Percentiles rank a stretch among this genome's conserved stretches.
Evolutionary conservation across 1,140 invertebrate species (phyloP).

Genomic region (Potamilus streckersoni): DNA sequence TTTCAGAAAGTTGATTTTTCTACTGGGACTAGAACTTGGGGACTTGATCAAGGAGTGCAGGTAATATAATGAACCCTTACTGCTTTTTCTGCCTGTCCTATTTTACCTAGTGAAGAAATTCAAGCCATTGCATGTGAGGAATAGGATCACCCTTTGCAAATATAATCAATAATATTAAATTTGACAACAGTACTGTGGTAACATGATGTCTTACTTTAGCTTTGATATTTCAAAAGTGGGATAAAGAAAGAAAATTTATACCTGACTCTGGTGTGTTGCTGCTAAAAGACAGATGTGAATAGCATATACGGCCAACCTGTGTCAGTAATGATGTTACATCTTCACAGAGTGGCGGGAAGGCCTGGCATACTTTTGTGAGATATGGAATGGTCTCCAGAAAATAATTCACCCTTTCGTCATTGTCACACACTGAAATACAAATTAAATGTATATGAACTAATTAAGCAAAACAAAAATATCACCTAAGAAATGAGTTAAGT

Average conservation of each 20-base stretch:
- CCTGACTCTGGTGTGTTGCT: slow-evolving; percentile 43
- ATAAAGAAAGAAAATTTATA: slow-evolving; percentile 23
- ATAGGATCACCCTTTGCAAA: not conserved
- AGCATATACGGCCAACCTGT: slow-evolving; percentile 86
- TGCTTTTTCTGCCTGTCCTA: no score
- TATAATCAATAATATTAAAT: not conserved
- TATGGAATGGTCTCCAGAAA: slow-evolving; percentile 87
- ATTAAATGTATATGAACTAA: no score
- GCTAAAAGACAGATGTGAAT: slow-evolving; percentile 74
- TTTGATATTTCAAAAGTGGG: not conserved
- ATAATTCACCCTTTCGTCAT: slow-evolving; percentile 81
- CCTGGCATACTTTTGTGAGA: slow-evolving; percentile 86
- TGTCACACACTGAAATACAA: slow-evolving; percentile 78
- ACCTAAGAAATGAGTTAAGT: no score
- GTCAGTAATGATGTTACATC: slow-evolving; percentile 87
- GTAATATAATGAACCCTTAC: no score
- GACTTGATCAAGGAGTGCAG: no score
- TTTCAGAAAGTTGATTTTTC: no score
- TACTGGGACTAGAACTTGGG: no score
- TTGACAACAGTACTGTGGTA: not conserved
- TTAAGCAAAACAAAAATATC: no score
- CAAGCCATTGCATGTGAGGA: not conserved
- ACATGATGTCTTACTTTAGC: not conserved
- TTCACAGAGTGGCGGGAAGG: slow-evolving; percentile 92
- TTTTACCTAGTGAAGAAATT: not conserved